A percentile compares a stretch with the other conserved stretches of the same genome.
Evolutionary conservation across 2,888 invertebrate genomes (phyloP).

Genomic region (Tetanocera ferruginea): DNA sequence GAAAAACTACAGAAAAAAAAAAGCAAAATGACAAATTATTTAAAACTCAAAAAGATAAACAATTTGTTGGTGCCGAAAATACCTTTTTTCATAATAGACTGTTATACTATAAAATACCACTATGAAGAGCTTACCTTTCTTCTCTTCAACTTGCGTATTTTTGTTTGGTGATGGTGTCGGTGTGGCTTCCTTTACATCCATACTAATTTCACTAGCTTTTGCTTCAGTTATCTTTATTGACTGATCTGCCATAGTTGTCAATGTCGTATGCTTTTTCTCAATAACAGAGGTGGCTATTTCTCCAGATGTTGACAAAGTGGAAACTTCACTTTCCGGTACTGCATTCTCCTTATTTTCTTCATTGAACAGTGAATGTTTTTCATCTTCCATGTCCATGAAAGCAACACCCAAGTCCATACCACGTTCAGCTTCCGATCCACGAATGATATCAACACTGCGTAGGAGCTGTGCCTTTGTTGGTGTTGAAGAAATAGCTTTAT

Average conservation of each 20-base stretch:
- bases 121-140: neutral
- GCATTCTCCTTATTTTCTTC: conserved; percentile 59
- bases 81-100: too few species aligned
- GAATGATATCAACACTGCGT: conserved; percentile 50
- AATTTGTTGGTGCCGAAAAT: too few species aligned
- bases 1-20: neutral
- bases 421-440: conserved; percentile 48
- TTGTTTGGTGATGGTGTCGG: neutral
- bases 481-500: conserved; percentile 61
- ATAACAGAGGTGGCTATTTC: conserved; percentile 53
- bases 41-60: too few species aligned
- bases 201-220: conserved; percentile 32
- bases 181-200: neutral
- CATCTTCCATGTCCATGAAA: conserved; percentile 46
- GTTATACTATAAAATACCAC: too few species aligned
- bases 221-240: conserved; percentile 25
- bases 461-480: conserved; percentile 57
- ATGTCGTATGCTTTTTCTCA: conserved; percentile 51
- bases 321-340: conserved; percentile 49
- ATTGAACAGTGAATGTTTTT: conserved; percentile 33
- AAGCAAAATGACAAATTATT: neutral
- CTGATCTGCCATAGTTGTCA: conserved; percentile 48
- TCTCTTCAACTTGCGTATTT: neutral
- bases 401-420: conserved; percentile 46
- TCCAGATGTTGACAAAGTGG: conserved; percentile 51